Conservation (phyloP, 2,113 vertebrate genomes). For the Archilochus colubris region DNA sequence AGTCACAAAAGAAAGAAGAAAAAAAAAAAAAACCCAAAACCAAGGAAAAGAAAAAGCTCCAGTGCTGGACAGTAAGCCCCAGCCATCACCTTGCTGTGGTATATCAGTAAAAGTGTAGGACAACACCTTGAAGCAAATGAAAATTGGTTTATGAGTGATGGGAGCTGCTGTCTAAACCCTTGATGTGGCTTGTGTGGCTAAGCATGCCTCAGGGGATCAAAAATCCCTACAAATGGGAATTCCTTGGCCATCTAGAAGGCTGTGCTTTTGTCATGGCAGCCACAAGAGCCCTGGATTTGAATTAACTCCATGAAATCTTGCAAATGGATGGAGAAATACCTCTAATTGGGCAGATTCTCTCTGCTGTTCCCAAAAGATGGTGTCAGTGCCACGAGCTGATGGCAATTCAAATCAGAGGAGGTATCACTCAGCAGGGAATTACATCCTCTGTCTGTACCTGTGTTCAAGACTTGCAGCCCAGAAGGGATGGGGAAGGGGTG, state of each 20-base stretch:
- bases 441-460: neutral
- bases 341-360: neutral
- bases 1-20: neutral
- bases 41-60: neutral
- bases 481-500: neutral
- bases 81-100: fast-evolving
- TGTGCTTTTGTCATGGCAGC: conserved; percentile 34
- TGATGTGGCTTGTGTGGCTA: conserved; percentile 20
- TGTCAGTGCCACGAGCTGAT: neutral
- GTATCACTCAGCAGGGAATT: conserved; percentile 33
- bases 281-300: neutral
- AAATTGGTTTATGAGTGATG: neutral
- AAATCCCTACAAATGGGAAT: conserved; percentile 51
- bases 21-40: neutral
- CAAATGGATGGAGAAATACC: conserved; percentile 53
- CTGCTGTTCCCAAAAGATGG: neutral
- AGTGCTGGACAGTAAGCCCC: neutral
- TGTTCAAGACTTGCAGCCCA: neutral
- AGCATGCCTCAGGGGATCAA: neutral
- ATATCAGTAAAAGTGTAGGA: neutral
- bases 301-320: conserved; percentile 46
- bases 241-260: conserved; percentile 18
- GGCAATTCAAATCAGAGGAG: conserved; percentile 20
- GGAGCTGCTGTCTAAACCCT: neutral
- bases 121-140: fast-evolving